Base-by-base conservation (phyloP, 2,888 invertebrate genomes). In the Escarpia spicata region DNA sequence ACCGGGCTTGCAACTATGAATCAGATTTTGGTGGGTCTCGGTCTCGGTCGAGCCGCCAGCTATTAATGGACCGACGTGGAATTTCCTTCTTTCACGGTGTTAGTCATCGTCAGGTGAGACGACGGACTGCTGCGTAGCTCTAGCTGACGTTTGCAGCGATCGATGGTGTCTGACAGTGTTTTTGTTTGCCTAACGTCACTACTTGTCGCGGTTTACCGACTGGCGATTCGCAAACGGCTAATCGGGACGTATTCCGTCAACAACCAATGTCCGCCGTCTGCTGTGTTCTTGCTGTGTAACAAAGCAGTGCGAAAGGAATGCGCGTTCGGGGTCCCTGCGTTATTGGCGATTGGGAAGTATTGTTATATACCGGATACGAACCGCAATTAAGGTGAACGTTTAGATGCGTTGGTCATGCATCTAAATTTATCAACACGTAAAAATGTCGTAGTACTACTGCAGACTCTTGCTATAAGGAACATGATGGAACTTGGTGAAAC, bases 31-130 rank as follows among this genome's bases (percentile, higher is more conserved):
- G 75, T 75, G n/a, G n/a, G n/a, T n/a, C n/a, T n/a, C n/a, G 75
- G 75, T 75, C 75, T 26, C 75, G 75, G 75, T 75, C 26, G 75
- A 19, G 19, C 75, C 15, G 75, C 26, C 75, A 26, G 75, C 75
- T 75, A 75, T 75, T 75, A 75, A 75, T 75, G 75, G 75, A 26
- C 75, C 3, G 2, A 4, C 4, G 75, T 26, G 75, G 75, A 75
- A 75, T 75, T 75, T 75, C 75, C 75, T 75, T 75, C 75, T 75
- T 75, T 75, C 75, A 26, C 75, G 75, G 75, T 75, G 19, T 75
- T 75, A 75, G 75, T 75, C 75, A 75, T 75, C 75, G 75, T 19
- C 75, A 75, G 75, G 75, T 75, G 75, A 75, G 75, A 26, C 75
- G 75, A 4, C 75, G 26, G 1, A 75, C 26, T 2, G 19, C 75